A percentile compares a stretch with the other conserved stretches of the same genome.
Conservation (phyloP, 2,888 invertebrate species). For the Phengaris arion region DNA sequence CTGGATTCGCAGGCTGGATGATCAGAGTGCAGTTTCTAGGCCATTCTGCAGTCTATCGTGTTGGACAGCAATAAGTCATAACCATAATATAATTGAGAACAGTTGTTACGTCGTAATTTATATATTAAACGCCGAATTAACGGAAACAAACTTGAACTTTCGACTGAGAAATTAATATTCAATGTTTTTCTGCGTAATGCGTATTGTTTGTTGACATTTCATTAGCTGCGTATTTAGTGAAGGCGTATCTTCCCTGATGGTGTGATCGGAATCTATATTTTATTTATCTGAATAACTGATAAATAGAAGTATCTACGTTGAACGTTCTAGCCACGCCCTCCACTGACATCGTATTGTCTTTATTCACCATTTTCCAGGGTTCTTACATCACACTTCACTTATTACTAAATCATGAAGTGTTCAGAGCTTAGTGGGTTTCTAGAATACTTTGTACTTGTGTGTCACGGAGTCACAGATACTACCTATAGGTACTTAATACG, state of each 20-base stretch:
- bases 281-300: background rate
- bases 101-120: background rate
- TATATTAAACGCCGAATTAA: background rate
- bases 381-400: background rate
- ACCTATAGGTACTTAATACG: no score
- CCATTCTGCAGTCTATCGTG: no score
- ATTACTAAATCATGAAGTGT: no score
- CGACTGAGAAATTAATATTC: background rate
- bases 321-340: conserved; percentile 1
- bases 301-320: background rate
- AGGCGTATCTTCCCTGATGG: background rate
- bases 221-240: background rate
- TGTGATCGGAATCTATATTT: background rate
- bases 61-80: no score
- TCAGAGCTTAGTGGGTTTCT: no score
- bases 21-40: no score
- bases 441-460: no score
- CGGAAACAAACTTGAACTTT: conserved; percentile 8
- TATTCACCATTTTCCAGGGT: background rate
- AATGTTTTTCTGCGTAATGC: background rate
- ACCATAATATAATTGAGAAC: no score
- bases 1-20: no score
- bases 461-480: no score
- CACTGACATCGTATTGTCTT: background rate
- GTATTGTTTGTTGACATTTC: background rate